Conservation (phyloP, 2,888 invertebrate species). For the Myathropa florea region DNA sequence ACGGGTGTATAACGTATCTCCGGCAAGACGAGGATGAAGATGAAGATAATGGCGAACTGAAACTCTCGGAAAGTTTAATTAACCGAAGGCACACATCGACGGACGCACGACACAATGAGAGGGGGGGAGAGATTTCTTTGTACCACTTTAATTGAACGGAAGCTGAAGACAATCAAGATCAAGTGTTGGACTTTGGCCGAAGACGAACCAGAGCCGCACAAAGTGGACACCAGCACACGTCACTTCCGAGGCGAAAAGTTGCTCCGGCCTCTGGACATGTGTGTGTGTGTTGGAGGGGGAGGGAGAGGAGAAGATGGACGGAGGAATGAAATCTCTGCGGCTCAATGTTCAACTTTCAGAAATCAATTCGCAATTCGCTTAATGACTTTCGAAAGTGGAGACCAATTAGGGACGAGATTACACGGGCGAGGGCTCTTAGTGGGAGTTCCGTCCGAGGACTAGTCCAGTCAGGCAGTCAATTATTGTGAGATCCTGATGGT, state of each 20-base stretch:
- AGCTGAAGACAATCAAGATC: constrained; percentile 61
- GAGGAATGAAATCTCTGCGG: constrained; percentile 30
- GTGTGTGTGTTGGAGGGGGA: background rate
- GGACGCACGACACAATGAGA: background rate
- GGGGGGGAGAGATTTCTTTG: constrained; percentile 1
- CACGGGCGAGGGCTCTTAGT: background rate
- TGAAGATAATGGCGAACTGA: constrained; percentile 24
- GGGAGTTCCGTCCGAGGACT: background rate
- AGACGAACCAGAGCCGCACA: background rate
- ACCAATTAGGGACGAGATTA: constrained; percentile 67
- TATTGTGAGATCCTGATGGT: constrained; percentile 35
- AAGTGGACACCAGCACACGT: constrained; percentile 28
- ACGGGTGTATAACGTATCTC: constrained; percentile 1
- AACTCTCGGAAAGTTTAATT: constrained; percentile 51
- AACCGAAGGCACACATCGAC: constrained; percentile 28
- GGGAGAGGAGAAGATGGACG: background rate
- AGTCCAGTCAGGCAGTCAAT: constrained; percentile 56
- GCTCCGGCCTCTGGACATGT: background rate
- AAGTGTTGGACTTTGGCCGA: constrained; percentile 47
- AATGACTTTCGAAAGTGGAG: constrained; percentile 69
- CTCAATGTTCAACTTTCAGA: constrained; percentile 52
- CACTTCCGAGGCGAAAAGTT: constrained; percentile 28
- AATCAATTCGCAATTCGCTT: constrained; percentile 69
- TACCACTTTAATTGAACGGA: constrained; percentile 64
- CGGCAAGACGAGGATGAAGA: background rate